Base-by-base conservation (phyloP, 2,797 vertebrate genomes). In the Sebastes baramenuke region DNA sequence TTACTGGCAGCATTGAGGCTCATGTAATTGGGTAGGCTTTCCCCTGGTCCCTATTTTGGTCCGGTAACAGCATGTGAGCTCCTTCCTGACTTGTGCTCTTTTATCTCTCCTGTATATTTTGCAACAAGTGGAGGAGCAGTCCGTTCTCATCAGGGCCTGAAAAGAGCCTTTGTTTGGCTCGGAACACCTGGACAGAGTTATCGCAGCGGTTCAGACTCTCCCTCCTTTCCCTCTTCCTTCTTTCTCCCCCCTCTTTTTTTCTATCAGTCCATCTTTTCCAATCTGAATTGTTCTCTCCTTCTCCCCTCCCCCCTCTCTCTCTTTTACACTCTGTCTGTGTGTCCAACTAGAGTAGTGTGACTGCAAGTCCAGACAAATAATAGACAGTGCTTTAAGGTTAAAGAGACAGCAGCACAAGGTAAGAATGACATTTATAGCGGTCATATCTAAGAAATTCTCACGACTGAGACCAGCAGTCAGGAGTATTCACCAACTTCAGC, bases 141-240 rank as follows among this genome's bases (percentile, higher is more conserved):
- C 92, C 92, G 91, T 97, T 97, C 95, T 95, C 95, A 90, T 95
- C 94, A 91, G 82, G 82, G 77, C 34, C 94, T 97, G 96, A 98
- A 98, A 97, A 97, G 97, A 88, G 90, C 85, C 97, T 97, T 98
- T 99, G 98, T 98, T 95, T 93, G 81, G 81, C 81, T 86, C 78
- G 74, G 96, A 95, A 96, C 97, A 98, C 97, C 97, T 98, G 97
- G 97, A 96, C 95, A 87, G 94, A 83, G 94, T 95, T 96, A 95
- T 95, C 94, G 88, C 80, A 94, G 62, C 80, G 77, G 79, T 79
- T 80, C 89, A 75, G 79, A 49, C 88, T 79, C 69, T 87, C 88
- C 65, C 83, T 80, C 85, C 58, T 79, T 79, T 56, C 75, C 11
- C 32, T 65, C 74, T 22, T 60, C 79, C 25, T 24, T 24, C 52